These are phyloP conservation scores for Hypocryptadius cinnamomeus DNA, from an alignment of 2,113 vertebrate genomes.

Conservation along the genomic window DNA sequence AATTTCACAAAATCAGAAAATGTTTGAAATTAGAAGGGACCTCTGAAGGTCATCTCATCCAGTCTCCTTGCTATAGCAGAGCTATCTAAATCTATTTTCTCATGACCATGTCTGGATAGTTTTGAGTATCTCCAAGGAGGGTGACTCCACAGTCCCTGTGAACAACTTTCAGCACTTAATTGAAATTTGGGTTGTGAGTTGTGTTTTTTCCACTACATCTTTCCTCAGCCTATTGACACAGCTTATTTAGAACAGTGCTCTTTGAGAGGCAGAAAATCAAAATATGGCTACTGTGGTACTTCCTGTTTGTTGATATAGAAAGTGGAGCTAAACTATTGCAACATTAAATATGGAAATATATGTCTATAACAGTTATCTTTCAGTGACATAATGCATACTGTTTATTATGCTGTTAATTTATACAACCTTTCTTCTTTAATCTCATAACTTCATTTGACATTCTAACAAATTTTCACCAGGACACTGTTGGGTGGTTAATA, in stretches of 20 bases:
- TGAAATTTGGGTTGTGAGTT: background rate
- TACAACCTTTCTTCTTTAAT: background rate
- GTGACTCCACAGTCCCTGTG: background rate
- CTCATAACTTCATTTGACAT: background rate
- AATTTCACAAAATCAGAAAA: background rate
- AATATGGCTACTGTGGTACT: background rate
- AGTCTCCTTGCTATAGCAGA: background rate
- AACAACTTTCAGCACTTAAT: background rate
- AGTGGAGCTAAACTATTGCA: background rate
- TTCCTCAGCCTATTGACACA: background rate
- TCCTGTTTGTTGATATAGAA: background rate
- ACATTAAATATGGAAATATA: background rate
- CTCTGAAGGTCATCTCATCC: background rate
- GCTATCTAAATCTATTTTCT: background rate
- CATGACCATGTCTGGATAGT: background rate
- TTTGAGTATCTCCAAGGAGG: background rate
- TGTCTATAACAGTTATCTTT: background rate
- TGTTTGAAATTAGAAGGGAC: background rate
- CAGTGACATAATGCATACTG: background rate
- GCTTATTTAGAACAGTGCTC: background rate
- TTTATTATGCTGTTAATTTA: background rate
- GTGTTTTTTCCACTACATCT: rapidly evolving
- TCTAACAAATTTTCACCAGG: background rate
- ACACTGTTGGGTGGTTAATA: background rate
- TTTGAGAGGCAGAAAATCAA: background rate